phyloP scores from a whole-genome alignment of 1,140 invertebrate species.

The Drosophila watanabei region DNA sequence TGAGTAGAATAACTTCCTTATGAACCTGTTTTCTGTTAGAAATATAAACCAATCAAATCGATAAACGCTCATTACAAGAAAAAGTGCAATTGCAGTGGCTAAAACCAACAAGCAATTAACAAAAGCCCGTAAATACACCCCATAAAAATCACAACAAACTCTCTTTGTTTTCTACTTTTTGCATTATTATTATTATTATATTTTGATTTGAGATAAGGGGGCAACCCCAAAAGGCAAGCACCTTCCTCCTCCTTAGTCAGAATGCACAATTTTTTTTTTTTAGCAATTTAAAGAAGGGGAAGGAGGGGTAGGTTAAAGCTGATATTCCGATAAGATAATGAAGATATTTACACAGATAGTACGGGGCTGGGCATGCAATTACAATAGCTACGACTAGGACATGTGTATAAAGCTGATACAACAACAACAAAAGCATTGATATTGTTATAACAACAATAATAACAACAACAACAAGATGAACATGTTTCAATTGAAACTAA shows the following conservation, averaged over 20 bases:
- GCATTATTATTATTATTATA: neutral
- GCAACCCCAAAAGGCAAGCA: slow-evolving; percentile 34
- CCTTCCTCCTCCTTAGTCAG: neutral
- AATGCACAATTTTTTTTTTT: slow-evolving; percentile 33
- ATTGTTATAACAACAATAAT: neutral
- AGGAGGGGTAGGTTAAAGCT: slow-evolving; percentile 19
- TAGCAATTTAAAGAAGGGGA: neutral
- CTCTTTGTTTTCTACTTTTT: slow-evolving; percentile 4
- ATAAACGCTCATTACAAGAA: neutral
- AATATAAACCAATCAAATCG: neutral
- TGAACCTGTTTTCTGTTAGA: neutral
- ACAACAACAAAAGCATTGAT: slow-evolving; percentile 11
- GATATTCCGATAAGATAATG: slow-evolving; percentile 65
- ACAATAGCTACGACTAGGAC: slow-evolving; percentile 34
- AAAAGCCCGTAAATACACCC: slow-evolving; percentile 18
- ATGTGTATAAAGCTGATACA: neutral
- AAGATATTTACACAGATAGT: slow-evolving; percentile 55
- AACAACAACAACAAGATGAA: slow-evolving; percentile 14
- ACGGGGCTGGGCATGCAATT: slow-evolving; percentile 47
- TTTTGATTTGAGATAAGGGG: slow-evolving; percentile 24
- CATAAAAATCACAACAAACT: slow-evolving; percentile 33
- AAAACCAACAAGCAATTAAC: slow-evolving; percentile 19
- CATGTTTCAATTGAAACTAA: neutral
- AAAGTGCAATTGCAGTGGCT: neutral
- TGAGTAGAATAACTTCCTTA: neutral